phyloP scores from a whole-genome alignment of 2,113 vertebrate species.

The Salminus brasiliensis region DNA sequence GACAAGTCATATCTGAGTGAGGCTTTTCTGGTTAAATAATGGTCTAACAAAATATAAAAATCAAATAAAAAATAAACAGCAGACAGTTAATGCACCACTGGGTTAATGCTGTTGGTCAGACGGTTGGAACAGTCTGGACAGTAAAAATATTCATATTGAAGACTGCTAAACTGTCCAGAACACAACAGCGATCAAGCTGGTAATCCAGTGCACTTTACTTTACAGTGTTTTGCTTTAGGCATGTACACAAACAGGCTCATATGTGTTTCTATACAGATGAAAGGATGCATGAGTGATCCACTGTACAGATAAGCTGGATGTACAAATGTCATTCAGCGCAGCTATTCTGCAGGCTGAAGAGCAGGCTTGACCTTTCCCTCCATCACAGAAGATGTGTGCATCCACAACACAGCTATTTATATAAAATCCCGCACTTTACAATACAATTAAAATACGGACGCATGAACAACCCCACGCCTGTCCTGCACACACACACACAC shows the following conservation, averaged over 20 bases:
- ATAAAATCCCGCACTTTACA: slow-evolving; percentile 41
- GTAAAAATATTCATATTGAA: too few relatives aligned
- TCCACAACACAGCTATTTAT: slow-evolving; percentile 42
- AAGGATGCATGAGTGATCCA: not conserved
- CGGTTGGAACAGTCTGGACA: too few relatives aligned
- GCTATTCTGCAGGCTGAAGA: not conserved
- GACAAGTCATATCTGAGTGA: too few relatives aligned
- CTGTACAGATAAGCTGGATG: not conserved
- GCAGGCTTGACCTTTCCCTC: not conserved
- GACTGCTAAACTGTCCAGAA: not conserved
- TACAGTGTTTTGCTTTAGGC: not conserved
- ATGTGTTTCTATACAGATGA: not conserved
- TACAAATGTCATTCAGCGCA: slow-evolving; percentile 1
- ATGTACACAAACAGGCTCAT: not conserved
- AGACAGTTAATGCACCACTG: too few relatives aligned
- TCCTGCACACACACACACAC: slow-evolving; percentile 17
- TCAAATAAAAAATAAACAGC: too few relatives aligned
- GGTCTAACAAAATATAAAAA: too few relatives aligned
- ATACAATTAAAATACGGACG: slow-evolving; percentile 52
- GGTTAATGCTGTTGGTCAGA: too few relatives aligned
- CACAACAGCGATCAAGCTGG: not conserved
- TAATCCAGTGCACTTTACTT: not conserved
- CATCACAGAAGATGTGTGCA: slow-evolving; percentile 24
- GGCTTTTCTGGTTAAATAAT: too few relatives aligned
- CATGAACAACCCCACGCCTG: slow-evolving; percentile 37